Percentiles rank a stretch among this genome's conserved stretches.
Conservation (phyloP, 2,113 vertebrate genomes). For the Oncorhynchus nerka region DNA sequence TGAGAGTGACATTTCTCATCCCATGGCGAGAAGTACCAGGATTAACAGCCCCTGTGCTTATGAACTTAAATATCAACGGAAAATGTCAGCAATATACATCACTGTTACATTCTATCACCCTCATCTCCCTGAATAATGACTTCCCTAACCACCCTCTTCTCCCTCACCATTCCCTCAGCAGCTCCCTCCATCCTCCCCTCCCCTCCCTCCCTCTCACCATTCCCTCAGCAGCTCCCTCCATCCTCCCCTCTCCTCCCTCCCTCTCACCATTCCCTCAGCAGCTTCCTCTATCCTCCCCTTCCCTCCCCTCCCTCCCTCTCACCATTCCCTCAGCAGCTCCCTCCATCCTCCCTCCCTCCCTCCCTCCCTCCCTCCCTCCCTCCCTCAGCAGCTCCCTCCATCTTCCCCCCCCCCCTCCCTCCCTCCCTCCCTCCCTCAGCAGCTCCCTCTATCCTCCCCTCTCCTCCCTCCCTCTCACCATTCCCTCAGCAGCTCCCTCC, state of each 20-base stretch:
- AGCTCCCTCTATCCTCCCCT: not conserved
- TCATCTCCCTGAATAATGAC: not conserved
- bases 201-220: slow-evolving; percentile 76
- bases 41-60: no score
- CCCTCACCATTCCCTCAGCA: not conserved
- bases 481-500: not conserved
- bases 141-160: not conserved
- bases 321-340: not conserved
- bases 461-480: not conserved
- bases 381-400: not conserved
- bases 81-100: no score
- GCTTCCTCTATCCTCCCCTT: not conserved
- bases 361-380: not conserved
- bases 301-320: slow-evolving; percentile 45
- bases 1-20: no score
- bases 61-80: no score
- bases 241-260: slow-evolving; percentile 8
- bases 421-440: not conserved
- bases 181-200: not conserved
- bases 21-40: no score
- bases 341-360: slow-evolving; percentile 31
- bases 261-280: slow-evolving; percentile 75
- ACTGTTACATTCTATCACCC: no score
- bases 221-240: no score
- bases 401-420: not conserved